These are phyloP conservation scores for Pristis pectinata DNA, from an alignment of 2,797 vertebrate genomes.

Conservation along the genomic window DNA sequence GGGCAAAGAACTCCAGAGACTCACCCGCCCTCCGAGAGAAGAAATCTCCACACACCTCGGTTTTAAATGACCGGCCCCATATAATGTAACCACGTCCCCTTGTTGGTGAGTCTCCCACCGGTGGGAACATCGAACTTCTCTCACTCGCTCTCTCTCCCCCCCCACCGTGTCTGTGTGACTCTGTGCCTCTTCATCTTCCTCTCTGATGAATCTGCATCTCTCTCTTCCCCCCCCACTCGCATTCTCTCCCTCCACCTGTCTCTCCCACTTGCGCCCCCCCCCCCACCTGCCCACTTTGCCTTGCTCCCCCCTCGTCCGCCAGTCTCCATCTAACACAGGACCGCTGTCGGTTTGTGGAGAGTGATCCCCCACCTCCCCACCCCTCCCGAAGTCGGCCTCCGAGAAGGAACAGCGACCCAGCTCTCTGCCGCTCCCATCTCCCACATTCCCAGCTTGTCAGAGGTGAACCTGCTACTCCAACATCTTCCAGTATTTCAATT, in stretches of 20 bases:
- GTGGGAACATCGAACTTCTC: too few species aligned
- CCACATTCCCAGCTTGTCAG: neutral
- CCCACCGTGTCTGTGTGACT: neutral
- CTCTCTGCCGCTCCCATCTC: too few species aligned
- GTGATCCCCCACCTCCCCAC: neutral
- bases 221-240: neutral
- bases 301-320: neutral
- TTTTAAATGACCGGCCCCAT: too few species aligned
- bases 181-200: neutral
- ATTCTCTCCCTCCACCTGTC: neutral
- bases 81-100: too few species aligned
- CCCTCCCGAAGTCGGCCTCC: too few species aligned
- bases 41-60: too few species aligned
- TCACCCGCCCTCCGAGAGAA: too few species aligned
- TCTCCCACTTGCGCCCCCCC: too few species aligned
- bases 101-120: too few species aligned
- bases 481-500: conserved; percentile 1
- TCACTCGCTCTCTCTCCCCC: neutral
- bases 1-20: too few species aligned
- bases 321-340: neutral
- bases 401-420: neutral
- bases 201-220: neutral
- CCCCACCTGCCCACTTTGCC: too few species aligned
- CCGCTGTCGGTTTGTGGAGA: neutral
- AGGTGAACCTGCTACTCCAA: neutral